These are phyloP conservation scores for Hemicordylus capensis DNA, from an alignment of 2,113 vertebrate genomes.

Conservation along the genomic window DNA sequence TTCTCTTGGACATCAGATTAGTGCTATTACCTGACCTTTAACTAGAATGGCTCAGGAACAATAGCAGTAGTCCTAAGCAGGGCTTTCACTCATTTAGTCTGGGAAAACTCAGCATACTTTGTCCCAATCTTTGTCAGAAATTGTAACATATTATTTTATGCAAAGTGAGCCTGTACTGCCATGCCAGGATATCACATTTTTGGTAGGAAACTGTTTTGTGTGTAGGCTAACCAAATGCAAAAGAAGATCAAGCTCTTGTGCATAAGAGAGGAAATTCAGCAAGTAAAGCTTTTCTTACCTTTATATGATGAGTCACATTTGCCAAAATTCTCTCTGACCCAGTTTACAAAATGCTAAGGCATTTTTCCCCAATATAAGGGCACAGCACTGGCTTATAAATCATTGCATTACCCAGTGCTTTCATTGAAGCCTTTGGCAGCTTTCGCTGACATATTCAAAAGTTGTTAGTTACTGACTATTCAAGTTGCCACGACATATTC, in stretches of 20 bases:
- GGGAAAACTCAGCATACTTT: slow-evolving; percentile 4
- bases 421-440: slow-evolving; percentile 39
- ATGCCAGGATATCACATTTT: slow-evolving; percentile 8
- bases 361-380: slow-evolving; percentile 30
- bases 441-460: slow-evolving; percentile 19
- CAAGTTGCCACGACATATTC: slow-evolving; percentile 26
- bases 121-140: neutral
- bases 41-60: neutral
- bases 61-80: neutral
- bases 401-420: slow-evolving; percentile 42
- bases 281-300: neutral
- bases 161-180: slow-evolving; percentile 3
- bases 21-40: neutral
- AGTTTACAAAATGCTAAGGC: neutral
- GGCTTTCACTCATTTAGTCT: slow-evolving; percentile 3
- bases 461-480: neutral
- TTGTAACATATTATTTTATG: neutral
- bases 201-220: slow-evolving; percentile 10
- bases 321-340: neutral
- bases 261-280: neutral
- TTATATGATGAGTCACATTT: neutral
- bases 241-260: neutral
- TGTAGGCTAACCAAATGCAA: neutral
- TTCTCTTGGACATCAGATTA: neutral
- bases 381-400: slow-evolving; percentile 41